Percentiles rank a stretch among this genome's conserved stretches.
These are phyloP conservation scores for Bombylius major DNA, from an alignment of 2,888 invertebrate genomes.

Conservation along the genomic window DNA sequence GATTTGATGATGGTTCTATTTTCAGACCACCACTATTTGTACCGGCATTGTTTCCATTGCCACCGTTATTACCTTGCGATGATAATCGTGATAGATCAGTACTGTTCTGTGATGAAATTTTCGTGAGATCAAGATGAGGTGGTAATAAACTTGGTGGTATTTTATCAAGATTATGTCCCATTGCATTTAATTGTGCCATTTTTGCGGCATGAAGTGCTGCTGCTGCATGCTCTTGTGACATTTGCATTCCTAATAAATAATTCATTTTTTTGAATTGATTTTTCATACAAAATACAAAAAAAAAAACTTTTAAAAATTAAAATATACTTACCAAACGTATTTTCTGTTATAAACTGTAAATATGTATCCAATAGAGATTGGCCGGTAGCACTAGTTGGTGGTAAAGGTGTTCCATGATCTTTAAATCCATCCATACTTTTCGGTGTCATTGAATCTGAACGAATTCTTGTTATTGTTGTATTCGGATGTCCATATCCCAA, in stretches of 20 bases:
- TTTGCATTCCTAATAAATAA: slow-evolving; percentile 38
- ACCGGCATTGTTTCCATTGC: slow-evolving; percentile 1
- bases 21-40: slow-evolving; percentile 19
- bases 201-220: slow-evolving; percentile 69
- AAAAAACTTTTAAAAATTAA: not conserved
- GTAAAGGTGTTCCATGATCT: slow-evolving; percentile 49
- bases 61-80: slow-evolving; percentile 13
- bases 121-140: slow-evolving; percentile 34
- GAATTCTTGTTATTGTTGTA: slow-evolving; percentile 51
- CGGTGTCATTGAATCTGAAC: slow-evolving; percentile 49
- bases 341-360: slow-evolving; percentile 77
- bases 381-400: slow-evolving; percentile 50
- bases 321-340: slow-evolving; percentile 48
- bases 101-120: slow-evolving; percentile 22
- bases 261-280: not conserved
- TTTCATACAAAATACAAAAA: not conserved
- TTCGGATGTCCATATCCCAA: slow-evolving; percentile 42
- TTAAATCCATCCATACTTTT: slow-evolving; percentile 54
- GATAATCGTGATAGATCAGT: slow-evolving; percentile 10
- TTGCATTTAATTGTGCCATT: slow-evolving; percentile 62
- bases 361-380: slow-evolving; percentile 78
- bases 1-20: slow-evolving; percentile 31
- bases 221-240: slow-evolving; percentile 53
- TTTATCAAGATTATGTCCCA: slow-evolving; percentile 44
- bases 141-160: slow-evolving; percentile 38